Evolutionary conservation across 2,797 vertebrate species (phyloP), one percentile per base, ranked within the genome.

Genomic region (Helicolenus hilgendorfi): DNA sequence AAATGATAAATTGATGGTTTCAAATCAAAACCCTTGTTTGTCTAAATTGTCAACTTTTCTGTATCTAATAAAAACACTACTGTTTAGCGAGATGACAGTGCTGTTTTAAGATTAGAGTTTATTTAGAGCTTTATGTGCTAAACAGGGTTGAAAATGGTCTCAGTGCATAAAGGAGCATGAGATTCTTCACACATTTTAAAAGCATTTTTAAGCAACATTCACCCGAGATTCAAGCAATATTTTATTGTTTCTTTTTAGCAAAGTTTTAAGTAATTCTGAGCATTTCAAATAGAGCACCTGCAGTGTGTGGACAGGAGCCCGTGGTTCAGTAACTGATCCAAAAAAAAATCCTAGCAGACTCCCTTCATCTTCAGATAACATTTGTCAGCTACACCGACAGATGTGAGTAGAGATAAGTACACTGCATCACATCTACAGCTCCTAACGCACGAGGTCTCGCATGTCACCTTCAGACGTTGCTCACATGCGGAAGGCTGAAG

Each of bases 391-490:
- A 20, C 69, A 36, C 18, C 2, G 38, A 71, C 3, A 38, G 35
- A 18, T 35, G 55, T 15, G 18, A 4, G 20, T 18, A 22, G 38
- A 72, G 24, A 27, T 3, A 14, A 62, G 14, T 6, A 13, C 63
- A 33, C 35, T 59, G 11, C 8, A 7, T 67, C 59, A 69, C 11
- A 74, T 27, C 68, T 11, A 53, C 56, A 45, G n/a, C 20, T 38
- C 73, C 67, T 18, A 3, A 35, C 7, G 55, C 77, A 79, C 1
- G 2, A 58, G 49, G 35, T 62, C 59, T 82, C 11, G 38, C 81
- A 74, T 24, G 78, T 41, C 71, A 71, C 27, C 8, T 56, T 83
- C 55, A 86, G 27, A 77, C 70, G 27, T 38, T 58, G 22, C 68
- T 81, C 63, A 56, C 78, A 81, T 55, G 71, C 62, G 70, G 29